phyloP scores from a whole-genome alignment of 1,140 invertebrate species.

The Sycobia sp. region DNA sequence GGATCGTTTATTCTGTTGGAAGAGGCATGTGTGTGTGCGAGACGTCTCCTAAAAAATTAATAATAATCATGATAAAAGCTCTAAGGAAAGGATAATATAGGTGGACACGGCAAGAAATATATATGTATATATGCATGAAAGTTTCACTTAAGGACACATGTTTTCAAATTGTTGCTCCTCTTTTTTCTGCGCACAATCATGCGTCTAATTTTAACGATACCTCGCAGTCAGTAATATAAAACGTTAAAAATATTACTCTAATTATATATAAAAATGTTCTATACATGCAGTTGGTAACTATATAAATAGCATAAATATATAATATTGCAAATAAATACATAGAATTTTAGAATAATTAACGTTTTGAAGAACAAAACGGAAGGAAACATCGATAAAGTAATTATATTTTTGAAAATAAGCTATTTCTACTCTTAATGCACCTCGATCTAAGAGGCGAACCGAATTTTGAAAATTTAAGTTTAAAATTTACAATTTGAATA shows the following conservation, averaged over 20 bases:
- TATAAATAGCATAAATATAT: neutral
- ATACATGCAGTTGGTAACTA: slow-evolving; percentile 16
- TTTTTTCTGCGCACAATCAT: slow-evolving; percentile 24
- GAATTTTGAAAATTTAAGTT: too few species aligned
- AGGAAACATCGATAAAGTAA: too few species aligned
- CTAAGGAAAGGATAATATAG: slow-evolving; percentile 13
- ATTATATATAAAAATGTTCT: neutral
- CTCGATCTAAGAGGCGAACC: too few species aligned
- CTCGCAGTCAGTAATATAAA: neutral
- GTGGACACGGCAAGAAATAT: slow-evolving; percentile 21
- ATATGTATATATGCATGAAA: too few species aligned
- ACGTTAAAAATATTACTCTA: slow-evolving; percentile 9
- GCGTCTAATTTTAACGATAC: slow-evolving; percentile 2
- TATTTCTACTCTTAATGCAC: too few species aligned
- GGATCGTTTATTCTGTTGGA: slow-evolving; percentile 4
- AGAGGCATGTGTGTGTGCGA: slow-evolving; percentile 4
- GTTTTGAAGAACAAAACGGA: too few species aligned
- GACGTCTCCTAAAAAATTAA: slow-evolving; percentile 25
- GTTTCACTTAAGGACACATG: too few species aligned
- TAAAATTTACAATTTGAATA: too few species aligned
- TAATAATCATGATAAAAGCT: slow-evolving; percentile 13
- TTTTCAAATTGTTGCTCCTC: neutral
- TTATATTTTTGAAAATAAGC: too few species aligned
- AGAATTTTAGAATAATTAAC: too few species aligned
- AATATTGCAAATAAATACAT: too few species aligned